Evolutionary conservation across 2,888 invertebrate species (phyloP).

Genomic region (Sinodicranocentrus sp.): DNA sequence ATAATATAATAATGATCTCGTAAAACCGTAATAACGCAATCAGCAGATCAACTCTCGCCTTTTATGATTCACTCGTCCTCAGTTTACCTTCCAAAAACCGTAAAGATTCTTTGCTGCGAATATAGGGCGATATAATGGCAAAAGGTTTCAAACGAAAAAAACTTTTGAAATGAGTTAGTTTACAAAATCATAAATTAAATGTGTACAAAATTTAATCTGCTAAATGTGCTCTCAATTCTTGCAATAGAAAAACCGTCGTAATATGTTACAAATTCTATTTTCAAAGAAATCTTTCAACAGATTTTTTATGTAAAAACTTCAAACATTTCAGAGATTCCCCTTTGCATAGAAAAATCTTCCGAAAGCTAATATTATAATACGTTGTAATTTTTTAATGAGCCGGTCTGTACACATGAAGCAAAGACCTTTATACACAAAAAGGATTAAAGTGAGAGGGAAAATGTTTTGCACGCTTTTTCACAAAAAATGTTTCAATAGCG

Average conservation of each 20-base stretch:
- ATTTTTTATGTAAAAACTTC: neutral
- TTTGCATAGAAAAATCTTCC: conserved; percentile 1
- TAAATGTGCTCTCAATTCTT: no score
- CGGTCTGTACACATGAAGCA: neutral
- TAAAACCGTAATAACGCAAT: no score
- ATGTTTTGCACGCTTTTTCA: conserved; percentile 18
- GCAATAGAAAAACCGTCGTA: no score
- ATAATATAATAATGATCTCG: no score
- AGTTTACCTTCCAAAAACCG: no score
- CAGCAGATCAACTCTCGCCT: no score
- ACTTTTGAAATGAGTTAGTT: conserved; percentile 6
- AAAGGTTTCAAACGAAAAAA: neutral
- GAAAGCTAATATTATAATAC: neutral
- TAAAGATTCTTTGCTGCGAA: no score
- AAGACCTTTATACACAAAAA: neutral
- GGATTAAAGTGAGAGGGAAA: conserved; percentile 48
- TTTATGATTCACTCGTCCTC: no score
- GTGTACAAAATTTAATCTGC: no score
- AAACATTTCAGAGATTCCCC: neutral
- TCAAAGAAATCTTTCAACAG: no score
- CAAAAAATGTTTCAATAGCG: neutral
- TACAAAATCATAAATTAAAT: conserved; percentile 6
- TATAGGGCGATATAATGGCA: neutral
- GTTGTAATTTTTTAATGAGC: neutral
- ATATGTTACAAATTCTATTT: no score